phyloP scores from a whole-genome alignment of 2,797 vertebrate species.

The Esox masquinongy region DNA sequence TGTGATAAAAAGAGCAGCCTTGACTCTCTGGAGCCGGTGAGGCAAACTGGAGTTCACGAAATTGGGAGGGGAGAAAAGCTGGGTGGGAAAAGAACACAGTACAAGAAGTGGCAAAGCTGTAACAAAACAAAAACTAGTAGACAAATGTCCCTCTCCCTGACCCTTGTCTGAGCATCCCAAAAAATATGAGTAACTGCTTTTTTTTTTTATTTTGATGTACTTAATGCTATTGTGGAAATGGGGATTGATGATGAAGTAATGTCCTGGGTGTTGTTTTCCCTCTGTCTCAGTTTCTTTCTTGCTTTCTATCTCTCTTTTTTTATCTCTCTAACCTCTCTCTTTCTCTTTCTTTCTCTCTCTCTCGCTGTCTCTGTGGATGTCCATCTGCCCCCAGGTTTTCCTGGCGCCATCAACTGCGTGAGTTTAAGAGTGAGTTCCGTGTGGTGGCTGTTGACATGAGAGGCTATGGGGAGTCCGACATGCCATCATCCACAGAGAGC shows the following conservation, averaged over 20 bases:
- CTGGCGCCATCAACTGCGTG: conserved; percentile 94
- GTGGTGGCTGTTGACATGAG: conserved; percentile 96
- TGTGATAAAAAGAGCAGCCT: too few relatives aligned
- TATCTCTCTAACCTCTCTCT: background rate
- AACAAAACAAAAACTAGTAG: too few relatives aligned
- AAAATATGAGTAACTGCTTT: too few relatives aligned
- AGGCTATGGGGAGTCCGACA: conserved; percentile 95
- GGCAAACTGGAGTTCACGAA: too few relatives aligned
- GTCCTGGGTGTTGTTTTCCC: background rate
- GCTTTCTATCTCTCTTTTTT: background rate
- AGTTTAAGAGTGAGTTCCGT: conserved; percentile 97
- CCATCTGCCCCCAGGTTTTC: conserved; percentile 83
- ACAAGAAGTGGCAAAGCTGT: too few relatives aligned
- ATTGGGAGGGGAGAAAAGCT: too few relatives aligned
- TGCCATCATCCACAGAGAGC: conserved; percentile 83
- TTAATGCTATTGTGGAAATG: background rate
- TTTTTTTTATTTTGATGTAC: background rate
- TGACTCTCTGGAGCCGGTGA: too few relatives aligned
- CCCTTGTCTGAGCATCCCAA: too few relatives aligned
- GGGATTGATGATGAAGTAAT: background rate
- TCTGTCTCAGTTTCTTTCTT: background rate
- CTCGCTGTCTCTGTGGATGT: conserved; percentile 10
- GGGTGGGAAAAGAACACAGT: too few relatives aligned
- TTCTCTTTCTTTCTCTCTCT: background rate
- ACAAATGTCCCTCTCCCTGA: too few relatives aligned